Conservation (phyloP, 2,113 vertebrate species). For the Nematolebias whitei region DNA sequence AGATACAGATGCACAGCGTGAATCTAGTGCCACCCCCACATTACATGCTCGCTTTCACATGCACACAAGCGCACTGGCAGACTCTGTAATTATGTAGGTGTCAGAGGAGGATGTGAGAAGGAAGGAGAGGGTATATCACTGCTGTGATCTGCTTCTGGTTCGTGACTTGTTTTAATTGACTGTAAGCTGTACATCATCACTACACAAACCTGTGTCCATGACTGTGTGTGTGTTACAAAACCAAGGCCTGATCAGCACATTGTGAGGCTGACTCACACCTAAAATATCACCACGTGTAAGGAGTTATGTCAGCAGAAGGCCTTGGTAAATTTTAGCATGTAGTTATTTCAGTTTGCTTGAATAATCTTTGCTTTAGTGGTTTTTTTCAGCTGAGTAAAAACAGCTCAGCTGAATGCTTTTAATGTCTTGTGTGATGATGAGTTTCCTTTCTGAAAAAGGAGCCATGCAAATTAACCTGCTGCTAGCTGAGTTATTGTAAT, state of each 20-base stretch:
- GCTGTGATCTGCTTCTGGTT: conserved; percentile 39
- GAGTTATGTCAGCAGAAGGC: not conserved
- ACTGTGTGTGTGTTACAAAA: not conserved
- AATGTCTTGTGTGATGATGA: not conserved
- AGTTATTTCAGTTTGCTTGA: too few species aligned
- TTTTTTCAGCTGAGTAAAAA: not conserved
- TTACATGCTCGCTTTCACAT: conserved; percentile 41
- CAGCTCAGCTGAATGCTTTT: not conserved
- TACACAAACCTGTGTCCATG: not conserved
- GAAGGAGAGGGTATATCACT: conserved; percentile 47
- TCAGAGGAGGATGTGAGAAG: conserved; percentile 47
- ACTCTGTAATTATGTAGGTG: conserved; percentile 67
- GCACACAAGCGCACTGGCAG: conserved; percentile 39
- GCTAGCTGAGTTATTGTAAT: not conserved
- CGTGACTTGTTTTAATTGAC: conserved; percentile 51
- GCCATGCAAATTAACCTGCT: not conserved
- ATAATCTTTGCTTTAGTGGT: too few species aligned
- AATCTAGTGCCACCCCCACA: conserved; percentile 58
- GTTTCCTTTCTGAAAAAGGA: not conserved
- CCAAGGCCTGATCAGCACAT: not conserved
- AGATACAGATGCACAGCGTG: conserved; percentile 60
- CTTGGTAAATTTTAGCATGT: not conserved
- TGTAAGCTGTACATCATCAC: conserved; percentile 22
- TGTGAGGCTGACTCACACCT: not conserved
- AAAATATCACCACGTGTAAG: not conserved